Evolutionary conservation across 2,888 invertebrate species (phyloP), one percentile per base, ranked within the genome.

Genomic region (Stratiomys singularior): DNA sequence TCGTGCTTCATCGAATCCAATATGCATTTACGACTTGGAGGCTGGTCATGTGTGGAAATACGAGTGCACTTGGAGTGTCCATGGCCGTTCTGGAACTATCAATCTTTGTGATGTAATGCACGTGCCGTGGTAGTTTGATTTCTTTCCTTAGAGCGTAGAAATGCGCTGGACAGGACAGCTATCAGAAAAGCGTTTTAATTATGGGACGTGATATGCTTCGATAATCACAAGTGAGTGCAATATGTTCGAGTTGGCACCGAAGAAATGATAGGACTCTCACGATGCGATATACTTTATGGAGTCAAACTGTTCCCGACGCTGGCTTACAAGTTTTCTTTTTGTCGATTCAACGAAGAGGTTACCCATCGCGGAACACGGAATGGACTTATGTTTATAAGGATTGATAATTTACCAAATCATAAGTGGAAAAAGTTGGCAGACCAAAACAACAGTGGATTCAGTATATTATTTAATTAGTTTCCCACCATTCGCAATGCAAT

Each of bases 181-280:
- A 69, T 69, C 69, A 69, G 47, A 21, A 46, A 30, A 69, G 69
- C 69, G 69, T 69, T 69, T 69, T 69, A 69, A 69, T 69, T 69
- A 69, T 69, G 69, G 69, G 69, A 69, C 69, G 69, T 69, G 69
- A 69, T 69, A 23, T 69, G 69, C 69, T 21, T 69, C 7, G 18
- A 44, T 15, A 47, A 69, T 69, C 11, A 11, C 46, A 11, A 25
- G 23, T 46, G 52, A 5, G 37, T 52, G n/a, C 52, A 52, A 15
- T 52, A n/a, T 13, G 52, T 52, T 52, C 3, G 15, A 3, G 15
- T 18, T 52, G 3, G 52, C 52, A 15, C 52, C 4, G 15, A 52
- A 52, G 52, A 52, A 52, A 13, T n/a, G 52, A 4, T n/a, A 52
- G 52, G 18, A 52, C 7, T 52, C 52, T n/a, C 52, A 52, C 52